A percentile compares a stretch with the other conserved stretches of the same genome.
phyloP scores from a whole-genome alignment of 2,113 vertebrate genomes.

The Gila orcuttii region DNA sequence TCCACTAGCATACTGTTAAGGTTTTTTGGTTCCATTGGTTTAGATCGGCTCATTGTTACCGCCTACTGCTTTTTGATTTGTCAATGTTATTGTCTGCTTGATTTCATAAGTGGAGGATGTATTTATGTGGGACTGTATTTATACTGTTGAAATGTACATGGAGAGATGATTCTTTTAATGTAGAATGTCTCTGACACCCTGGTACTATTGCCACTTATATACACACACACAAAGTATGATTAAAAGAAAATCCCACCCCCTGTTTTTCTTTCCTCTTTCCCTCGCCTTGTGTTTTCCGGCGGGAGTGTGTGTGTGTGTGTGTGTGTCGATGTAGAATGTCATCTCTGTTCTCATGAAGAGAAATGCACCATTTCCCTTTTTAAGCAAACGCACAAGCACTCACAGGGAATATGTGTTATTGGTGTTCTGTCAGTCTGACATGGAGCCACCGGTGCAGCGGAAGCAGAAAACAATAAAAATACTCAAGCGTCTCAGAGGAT shows the following conservation, averaged over 20 bases:
- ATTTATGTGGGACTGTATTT: slow-evolving; percentile 59
- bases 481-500: background rate
- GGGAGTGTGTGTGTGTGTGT: background rate
- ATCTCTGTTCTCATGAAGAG: slow-evolving; percentile 39
- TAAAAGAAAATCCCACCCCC: slow-evolving; percentile 5
- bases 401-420: slow-evolving; percentile 36
- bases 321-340: slow-evolving; percentile 2
- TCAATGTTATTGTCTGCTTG: slow-evolving; percentile 17
- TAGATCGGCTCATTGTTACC: slow-evolving; percentile 43
- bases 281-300: background rate
- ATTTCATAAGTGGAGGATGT: slow-evolving; percentile 31
- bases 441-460: background rate
- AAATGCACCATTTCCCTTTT: slow-evolving; percentile 39
- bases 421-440: slow-evolving; percentile 35
- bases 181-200: slow-evolving; percentile 30
- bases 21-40: slow-evolving; percentile 28
- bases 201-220: slow-evolving; percentile 10
- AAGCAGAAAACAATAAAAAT: slow-evolving; percentile 38
- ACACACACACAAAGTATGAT: slow-evolving; percentile 12
- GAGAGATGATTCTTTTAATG: slow-evolving; percentile 11
- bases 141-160: slow-evolving; percentile 37
- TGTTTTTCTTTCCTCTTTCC: background rate
- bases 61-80: slow-evolving; percentile 33
- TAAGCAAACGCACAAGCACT: slow-evolving; percentile 54
- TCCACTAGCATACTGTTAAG: background rate